Base-by-base conservation (phyloP, 2,888 invertebrate species). In the Tetropium fuscum region DNA sequence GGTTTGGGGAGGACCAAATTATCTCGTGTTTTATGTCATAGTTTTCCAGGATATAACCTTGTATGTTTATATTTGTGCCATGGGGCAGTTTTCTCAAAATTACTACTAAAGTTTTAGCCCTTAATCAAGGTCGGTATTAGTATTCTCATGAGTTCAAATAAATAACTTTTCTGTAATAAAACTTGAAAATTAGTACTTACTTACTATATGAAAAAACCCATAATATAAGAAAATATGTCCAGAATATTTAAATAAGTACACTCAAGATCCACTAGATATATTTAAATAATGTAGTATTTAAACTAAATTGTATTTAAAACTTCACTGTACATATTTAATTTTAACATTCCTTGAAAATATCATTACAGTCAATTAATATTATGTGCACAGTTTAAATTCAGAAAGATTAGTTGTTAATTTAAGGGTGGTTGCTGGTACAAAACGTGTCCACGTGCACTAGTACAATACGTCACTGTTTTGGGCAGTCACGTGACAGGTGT, bases 401-500 rank as follows among this genome's bases (percentile, higher is more conserved):
- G 41, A 13, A 34, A 34, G 3, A 13, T 13, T 11, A 2, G 25
- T 13, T 18, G 15, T 13, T 15, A 16, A 18, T 43, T 20, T 22
- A 20, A 1, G 13, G 8, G 25, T 8, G 34, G 34, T 19, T 30
- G 11, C 13, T 11, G 7, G 47, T 32, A 13, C 11, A 5, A 10
- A 47, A 47, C 19, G 20, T 13, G 34, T 40, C 25, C 40, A 27
- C 51, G 40, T 51, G 51, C 51, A 51, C 51, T 18, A n/a, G 2
- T 7, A 40, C 25, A 22, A 19, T 51, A 51, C 61, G 60, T 58
- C 61, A 66, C 60, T 53, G 86, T 85, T 66, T 66, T 63, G 60
- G 63, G 59, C 63, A 64, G 66, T 70, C 72, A 72, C 70, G 74
- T 74, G 74, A 67, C 66, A 61, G 64, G 69, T 69, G 70, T 70